Base-by-base conservation (phyloP, 2,888 invertebrate genomes). In the Acrocyrtus sp. region DNA sequence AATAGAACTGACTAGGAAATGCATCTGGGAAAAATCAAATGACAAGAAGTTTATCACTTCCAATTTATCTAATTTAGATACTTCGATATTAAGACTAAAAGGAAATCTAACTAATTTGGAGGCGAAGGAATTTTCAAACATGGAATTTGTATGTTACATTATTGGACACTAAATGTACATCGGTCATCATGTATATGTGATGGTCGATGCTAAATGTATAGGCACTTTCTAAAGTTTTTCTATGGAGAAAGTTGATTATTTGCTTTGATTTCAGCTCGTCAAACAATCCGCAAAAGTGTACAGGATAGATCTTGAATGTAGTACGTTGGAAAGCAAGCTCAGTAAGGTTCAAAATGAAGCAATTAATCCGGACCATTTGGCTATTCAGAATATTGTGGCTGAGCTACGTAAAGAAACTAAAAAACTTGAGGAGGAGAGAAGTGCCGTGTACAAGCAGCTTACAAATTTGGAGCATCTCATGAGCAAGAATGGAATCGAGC, bases 211-310 rank as follows among this genome's bases (percentile, higher is more conserved):
- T n/a, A n/a, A n/a, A n/a, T n/a, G n/a, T n/a, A n/a, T n/a, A n/a
- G n/a, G n/a, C n/a, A n/a, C n/a, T n/a, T n/a, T n/a, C n/a, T n/a
- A n/a, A n/a, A n/a, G n/a, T n/a, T n/a, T n/a, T n/a, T n/a, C n/a
- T n/a, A n/a, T n/a, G n/a, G n/a, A n/a, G n/a, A n/a, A n/a, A n/a
- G n/a, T n/a, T n/a, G n/a, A n/a, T n/a, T n/a, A n/a, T n/a, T n/a
- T n/a, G n/a, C n/a, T n/a, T n/a, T n/a, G n/a, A n/a, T 29, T 45
- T 34, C 24, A 75, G 75, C 50, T 72, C 27, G 68, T 72, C 29
- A 68, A 51, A 15, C 62, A 61, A 51, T 68, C 75, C 6, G 58
- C 72, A n/a, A 70, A 67, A 62, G 62, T 75, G 0, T 75, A 75
- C 22, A 50, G 72, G 4, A 24, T 75, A 48, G 75, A 75, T 48